phyloP scores from a whole-genome alignment of 2,888 invertebrate species.

The Lomographa bimaculata region DNA sequence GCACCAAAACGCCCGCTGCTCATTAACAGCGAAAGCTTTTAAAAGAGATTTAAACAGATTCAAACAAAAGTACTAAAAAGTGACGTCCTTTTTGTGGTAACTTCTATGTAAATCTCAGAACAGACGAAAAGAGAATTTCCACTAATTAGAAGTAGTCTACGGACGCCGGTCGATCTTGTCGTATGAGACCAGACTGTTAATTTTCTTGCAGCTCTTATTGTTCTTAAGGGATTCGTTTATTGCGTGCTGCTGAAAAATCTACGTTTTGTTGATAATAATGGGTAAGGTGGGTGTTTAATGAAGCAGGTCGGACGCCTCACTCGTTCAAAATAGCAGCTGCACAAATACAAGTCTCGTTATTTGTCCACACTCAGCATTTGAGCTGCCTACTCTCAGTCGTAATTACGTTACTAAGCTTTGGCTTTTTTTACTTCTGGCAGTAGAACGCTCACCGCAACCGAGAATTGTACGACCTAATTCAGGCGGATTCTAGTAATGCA shows the following conservation, averaged over 20 bases:
- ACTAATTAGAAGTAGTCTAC: slow-evolving; percentile 70
- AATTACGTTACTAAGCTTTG: slow-evolving; percentile 68
- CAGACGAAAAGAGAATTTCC: slow-evolving; percentile 64
- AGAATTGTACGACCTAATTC: slow-evolving; percentile 53
- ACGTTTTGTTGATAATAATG: slow-evolving; percentile 32
- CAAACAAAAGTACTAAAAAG: slow-evolving; percentile 73
- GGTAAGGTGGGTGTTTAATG: slow-evolving; percentile 33
- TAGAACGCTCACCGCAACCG: slow-evolving; percentile 39
- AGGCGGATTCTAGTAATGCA: slow-evolving; percentile 51
- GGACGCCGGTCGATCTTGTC: slow-evolving; percentile 54
- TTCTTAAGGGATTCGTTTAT: slow-evolving; percentile 54
- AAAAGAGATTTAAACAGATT: slow-evolving; percentile 75
- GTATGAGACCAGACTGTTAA: slow-evolving; percentile 65
- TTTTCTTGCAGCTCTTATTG: slow-evolving; percentile 56
- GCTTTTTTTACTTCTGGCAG: slow-evolving; percentile 53
- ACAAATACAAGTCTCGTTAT: slow-evolving; percentile 70
- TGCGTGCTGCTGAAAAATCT: slow-evolving; percentile 47
- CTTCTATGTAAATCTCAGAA: slow-evolving; percentile 73
- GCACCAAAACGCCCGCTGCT: slow-evolving; percentile 59
- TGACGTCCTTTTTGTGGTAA: slow-evolving; percentile 74
- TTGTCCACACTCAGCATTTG: slow-evolving; percentile 66
- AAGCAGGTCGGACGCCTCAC: slow-evolving; percentile 39
- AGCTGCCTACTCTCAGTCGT: slow-evolving; percentile 57
- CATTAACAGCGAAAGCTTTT: slow-evolving; percentile 75
- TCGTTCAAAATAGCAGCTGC: slow-evolving; percentile 58